Percentiles rank a stretch among this genome's conserved stretches.
phyloP scores from a whole-genome alignment of 2,113 vertebrate species.

The Taxidea taxus region DNA sequence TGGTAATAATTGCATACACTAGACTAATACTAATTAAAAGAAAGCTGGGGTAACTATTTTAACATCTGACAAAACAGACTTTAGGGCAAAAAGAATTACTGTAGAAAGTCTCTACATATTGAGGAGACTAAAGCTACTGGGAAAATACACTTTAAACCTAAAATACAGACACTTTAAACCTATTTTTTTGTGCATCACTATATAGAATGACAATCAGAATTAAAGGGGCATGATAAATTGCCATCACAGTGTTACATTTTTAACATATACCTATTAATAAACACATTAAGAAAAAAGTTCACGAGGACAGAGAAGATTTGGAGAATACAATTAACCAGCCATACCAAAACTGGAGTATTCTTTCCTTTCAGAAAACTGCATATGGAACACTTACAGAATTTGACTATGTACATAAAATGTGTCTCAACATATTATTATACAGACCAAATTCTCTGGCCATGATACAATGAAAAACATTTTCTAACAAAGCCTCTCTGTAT shows the following conservation, averaged over 20 bases:
- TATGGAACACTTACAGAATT: not conserved
- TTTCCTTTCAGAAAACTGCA: not conserved
- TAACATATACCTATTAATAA: not conserved
- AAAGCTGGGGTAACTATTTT: not conserved
- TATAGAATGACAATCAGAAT: not conserved
- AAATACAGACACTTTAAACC: not conserved
- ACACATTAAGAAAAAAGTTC: not conserved
- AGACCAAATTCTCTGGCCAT: not conserved
- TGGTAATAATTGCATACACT: not conserved
- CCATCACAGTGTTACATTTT: not conserved
- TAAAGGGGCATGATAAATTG: not conserved
- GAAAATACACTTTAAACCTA: slow-evolving; percentile 11
- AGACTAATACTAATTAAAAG: not conserved
- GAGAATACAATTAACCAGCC: not conserved
- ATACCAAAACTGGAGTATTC: not conserved
- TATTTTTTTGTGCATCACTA: not conserved
- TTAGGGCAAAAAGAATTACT: not conserved
- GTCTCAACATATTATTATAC: not conserved
- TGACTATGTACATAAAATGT: not conserved
- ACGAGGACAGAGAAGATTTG: not conserved
- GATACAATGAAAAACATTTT: not conserved
- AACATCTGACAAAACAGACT: not conserved
- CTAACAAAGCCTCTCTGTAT: not conserved
- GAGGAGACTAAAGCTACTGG: not conserved
- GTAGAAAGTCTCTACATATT: not conserved